Evolutionary conservation across 2,113 vertebrate species (phyloP).

Genomic region (Oryzias curvinotus): DNA sequence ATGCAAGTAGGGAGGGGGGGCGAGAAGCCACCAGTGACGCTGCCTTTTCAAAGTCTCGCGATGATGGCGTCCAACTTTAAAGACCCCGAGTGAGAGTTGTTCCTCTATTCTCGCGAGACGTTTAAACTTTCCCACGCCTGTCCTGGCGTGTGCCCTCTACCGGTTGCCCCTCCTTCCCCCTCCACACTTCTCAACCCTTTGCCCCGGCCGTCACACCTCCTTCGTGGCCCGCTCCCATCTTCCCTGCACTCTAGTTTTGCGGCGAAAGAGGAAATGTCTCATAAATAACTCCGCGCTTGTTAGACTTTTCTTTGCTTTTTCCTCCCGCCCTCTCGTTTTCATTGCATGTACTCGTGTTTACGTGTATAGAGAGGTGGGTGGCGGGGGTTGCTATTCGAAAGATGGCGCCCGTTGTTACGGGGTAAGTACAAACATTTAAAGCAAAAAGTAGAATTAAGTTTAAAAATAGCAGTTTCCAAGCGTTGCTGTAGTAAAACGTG

Average conservation of each 20-base stretch:
- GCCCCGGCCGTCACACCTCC: slow-evolving; percentile 40
- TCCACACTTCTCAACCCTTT: slow-evolving; percentile 24
- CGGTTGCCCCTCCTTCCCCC: slow-evolving; percentile 20
- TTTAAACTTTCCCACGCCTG: slow-evolving; percentile 79
- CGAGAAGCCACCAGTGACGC: too few relatives aligned
- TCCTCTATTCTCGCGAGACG: slow-evolving; percentile 59
- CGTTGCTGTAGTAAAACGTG: too few relatives aligned
- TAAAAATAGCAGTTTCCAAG: too few relatives aligned
- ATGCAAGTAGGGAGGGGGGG: slow-evolving; percentile 6
- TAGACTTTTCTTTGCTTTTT: slow-evolving; percentile 76
- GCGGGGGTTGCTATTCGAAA: slow-evolving; percentile 82
- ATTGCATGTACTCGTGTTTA: too few relatives aligned
- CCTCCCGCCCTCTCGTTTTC: too few relatives aligned
- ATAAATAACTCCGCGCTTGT: slow-evolving; percentile 69
- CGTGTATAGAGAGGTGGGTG: background rate
- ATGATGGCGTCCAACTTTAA: background rate
- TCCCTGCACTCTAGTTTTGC: slow-evolving; percentile 38
- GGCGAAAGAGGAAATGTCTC: slow-evolving; percentile 49
- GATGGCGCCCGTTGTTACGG: slow-evolving; percentile 99
- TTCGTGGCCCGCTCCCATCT: slow-evolving; percentile 11
- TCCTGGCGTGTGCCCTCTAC: slow-evolving; percentile 57
- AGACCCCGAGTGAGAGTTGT: slow-evolving; percentile 65
- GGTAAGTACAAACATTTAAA: slow-evolving; percentile 84
- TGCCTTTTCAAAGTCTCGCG: slow-evolving; percentile 61
- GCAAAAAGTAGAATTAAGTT: slow-evolving; percentile 17